Evolutionary conservation across 2,797 vertebrate genomes (phyloP), one percentile per base, ranked within the genome.

Genomic region (Euphonia xanthogaster): DNA sequence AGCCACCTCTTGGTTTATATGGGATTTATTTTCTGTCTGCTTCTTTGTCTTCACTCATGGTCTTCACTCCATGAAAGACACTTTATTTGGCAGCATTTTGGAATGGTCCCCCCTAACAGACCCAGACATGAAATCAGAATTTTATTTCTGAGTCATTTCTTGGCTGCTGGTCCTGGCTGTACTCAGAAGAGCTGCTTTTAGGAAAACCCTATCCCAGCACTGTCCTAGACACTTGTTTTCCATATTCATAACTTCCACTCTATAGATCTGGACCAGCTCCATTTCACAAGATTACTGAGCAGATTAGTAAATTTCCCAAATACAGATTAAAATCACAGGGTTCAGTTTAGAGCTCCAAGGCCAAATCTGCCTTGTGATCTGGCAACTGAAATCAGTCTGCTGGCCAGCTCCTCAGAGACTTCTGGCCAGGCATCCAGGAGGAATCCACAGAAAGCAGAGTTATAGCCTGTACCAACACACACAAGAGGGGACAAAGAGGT

Each of bases 21-120:
- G 7, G 28, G 40, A 60, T 74, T 37, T 78, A 20, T 45, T 90
- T 90, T 85, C 75, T 83, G n/a, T 76, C 68, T 74, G 6, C 17
- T 54, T 85, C 57, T 83, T 65, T 54, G 42, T 68, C 53, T 60
- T 88, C 24, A 75, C 37, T 90, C 14, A 55, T 9, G 60, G 31
- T 42, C 47, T 84, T 90, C 35, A 21, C 60, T 88, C 33, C 40
- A 14, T 51, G 40, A 78, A 87, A 92, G 61, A 23, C 44, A 47
- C 68, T 89, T 85, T 71, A 74, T 77, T 53, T 86, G 81, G 84
- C 92, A 91, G 50, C 39, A 66, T 61, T 96, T 90, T 80, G 62
- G 61, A 92, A 89, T 25, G 24, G 48, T 74, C 4, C 7, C 33
- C 60, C 48, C 30, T 53, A n/a, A 71, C 83, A 87, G 75, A 79